phyloP scores from a whole-genome alignment of 2,888 invertebrate species.

The Trisateles emortualis region DNA sequence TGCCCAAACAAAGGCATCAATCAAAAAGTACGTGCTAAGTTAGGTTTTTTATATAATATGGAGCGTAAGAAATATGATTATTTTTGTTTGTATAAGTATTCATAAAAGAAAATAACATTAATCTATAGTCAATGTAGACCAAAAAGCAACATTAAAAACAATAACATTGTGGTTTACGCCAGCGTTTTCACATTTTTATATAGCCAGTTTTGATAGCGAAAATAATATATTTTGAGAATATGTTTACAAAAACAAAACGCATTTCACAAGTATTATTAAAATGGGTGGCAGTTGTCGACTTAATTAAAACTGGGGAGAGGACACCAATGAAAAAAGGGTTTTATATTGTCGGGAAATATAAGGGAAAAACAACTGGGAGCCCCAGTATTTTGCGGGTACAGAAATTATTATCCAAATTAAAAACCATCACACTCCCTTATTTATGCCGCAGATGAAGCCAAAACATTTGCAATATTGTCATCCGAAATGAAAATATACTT shows the following conservation, averaged over 20 bases:
- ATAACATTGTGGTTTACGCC: conserved; percentile 15
- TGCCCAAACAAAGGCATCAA: conserved; percentile 2
- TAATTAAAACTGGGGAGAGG: conserved; percentile 60
- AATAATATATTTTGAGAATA: conserved; percentile 12
- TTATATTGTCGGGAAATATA: conserved; percentile 48
- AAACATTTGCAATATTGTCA: conserved; percentile 31
- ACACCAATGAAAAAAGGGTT: conserved; percentile 60
- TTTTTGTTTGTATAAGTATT: not conserved
- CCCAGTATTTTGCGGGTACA: conserved; percentile 43
- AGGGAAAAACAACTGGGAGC: conserved; percentile 26
- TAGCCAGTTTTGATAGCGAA: not conserved
- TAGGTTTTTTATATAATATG: not conserved
- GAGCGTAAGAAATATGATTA: not conserved
- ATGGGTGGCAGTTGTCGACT: conserved; percentile 56
- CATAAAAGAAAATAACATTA: not conserved
- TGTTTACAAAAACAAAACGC: conserved; percentile 32
- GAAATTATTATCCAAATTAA: conserved; percentile 57
- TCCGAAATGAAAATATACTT: conserved; percentile 40
- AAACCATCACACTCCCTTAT: conserved; percentile 45
- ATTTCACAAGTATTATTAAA: conserved; percentile 43
- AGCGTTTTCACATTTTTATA: conserved; percentile 2
- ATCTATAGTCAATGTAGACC: not conserved
- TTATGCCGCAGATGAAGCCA: conserved; percentile 21
- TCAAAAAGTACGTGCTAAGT: conserved; percentile 3
- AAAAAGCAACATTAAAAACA: conserved; percentile 2